Evolutionary conservation across 1,140 invertebrate genomes (phyloP), one percentile per base, ranked within the genome.

Genomic region (Pogonomyrmex californicus): DNA sequence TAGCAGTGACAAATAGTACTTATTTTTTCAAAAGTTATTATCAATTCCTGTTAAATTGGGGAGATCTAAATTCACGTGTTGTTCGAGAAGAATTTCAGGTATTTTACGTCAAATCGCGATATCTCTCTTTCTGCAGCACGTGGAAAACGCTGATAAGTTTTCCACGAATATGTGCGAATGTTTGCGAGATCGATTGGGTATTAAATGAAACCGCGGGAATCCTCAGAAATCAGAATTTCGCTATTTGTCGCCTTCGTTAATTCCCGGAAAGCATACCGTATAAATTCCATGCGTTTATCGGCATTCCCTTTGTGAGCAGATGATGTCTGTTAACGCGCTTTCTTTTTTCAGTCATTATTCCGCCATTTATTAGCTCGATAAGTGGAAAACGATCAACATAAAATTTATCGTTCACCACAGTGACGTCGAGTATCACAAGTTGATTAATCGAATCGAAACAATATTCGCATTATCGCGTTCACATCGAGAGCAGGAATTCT

Each of bases 151-250:
- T 60, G 79, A 75, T 60, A 73, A 82, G 44, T 49, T 60, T 83
- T 83, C 17, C 54, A 60, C 30, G 51, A 73, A 83, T 71, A 60
- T 5, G 2, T 36, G 38, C 30, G 38, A 79, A 30, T 71, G 30
- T 56, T 82, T 9, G 66, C 12, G 12, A 49, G 54, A 75, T 83
- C 41, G 79, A 83, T 83, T 7, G 68, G 62, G 75, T 62, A 82
- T 73, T 60, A 71, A 60, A 58, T 56, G 12, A n/a, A 82, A 62
- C 9, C 60, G 44, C 54, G 41, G 14, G 6, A 47, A 47, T 38
- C n/a, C 33, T 17, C 33, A 44, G 23, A 68, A 70, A 58, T 38
- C 56, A 73, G 30, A 17, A 83, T 70, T 70, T 70, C 30, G 10
- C 36, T n/a, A 54, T 54, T 78, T 65, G 17, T 78, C 41, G 36